Evolutionary conservation across 2,888 invertebrate genomes (phyloP).

Genomic region (Euclidia mi): DNA sequence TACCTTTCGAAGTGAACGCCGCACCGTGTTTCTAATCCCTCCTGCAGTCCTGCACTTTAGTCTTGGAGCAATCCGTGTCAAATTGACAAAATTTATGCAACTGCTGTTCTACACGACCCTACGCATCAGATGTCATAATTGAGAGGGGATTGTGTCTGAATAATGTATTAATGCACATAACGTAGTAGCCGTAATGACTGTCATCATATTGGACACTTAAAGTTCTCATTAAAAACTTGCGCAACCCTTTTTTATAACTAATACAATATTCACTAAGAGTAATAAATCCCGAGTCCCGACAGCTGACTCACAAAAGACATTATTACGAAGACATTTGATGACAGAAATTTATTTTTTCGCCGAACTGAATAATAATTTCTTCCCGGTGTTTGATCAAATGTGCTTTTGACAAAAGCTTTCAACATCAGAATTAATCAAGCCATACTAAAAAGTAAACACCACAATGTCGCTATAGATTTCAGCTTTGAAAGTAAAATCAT

Average conservation of each 20-base stretch:
- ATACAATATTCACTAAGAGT: slow-evolving; percentile 49
- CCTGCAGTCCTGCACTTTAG: slow-evolving; percentile 14
- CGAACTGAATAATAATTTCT: not conserved
- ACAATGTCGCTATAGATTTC: no score
- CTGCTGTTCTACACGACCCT: slow-evolving; percentile 66
- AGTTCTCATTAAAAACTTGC: slow-evolving; percentile 24
- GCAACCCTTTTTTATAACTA: slow-evolving; percentile 23
- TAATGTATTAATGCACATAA: slow-evolving; percentile 73
- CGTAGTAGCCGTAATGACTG: slow-evolving; percentile 55
- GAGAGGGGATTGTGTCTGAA: slow-evolving; percentile 70
- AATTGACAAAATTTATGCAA: slow-evolving; percentile 89
- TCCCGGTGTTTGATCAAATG: no score
- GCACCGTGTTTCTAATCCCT: slow-evolving; percentile 32
- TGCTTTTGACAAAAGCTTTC: no score
- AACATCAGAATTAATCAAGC: no score
- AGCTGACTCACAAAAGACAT: not conserved
- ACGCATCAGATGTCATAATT: slow-evolving; percentile 86
- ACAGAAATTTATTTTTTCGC: not conserved
- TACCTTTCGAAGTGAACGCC: slow-evolving; percentile 54
- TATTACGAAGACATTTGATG: not conserved
- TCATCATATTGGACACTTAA: slow-evolving; percentile 46
- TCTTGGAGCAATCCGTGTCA: slow-evolving; percentile 71
- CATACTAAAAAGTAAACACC: no score
- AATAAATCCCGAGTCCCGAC: slow-evolving; percentile 5
- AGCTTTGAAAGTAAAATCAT: no score